Evolutionary conservation across 2,113 vertebrate genomes (phyloP).

Genomic region (Ctenomys sociabilis): DNA sequence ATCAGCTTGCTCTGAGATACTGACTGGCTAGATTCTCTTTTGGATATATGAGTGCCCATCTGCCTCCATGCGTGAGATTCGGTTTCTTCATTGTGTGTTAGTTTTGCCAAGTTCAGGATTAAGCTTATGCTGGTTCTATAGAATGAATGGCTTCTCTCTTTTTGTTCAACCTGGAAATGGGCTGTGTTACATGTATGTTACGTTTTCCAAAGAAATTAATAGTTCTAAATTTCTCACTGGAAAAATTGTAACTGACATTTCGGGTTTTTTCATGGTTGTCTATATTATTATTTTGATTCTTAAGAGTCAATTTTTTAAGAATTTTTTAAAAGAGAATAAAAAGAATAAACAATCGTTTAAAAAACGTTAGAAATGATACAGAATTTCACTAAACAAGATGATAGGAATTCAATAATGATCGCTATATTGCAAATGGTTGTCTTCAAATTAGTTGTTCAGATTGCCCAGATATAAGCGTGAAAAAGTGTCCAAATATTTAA

Average conservation of each 20-base stretch:
- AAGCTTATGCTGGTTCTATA: not conserved
- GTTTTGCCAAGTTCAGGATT: not conserved
- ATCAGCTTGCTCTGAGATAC: not conserved
- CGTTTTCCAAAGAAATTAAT: not conserved
- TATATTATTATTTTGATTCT: not conserved
- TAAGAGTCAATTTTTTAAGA: not conserved
- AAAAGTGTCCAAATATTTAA: too few species aligned
- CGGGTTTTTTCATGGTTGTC: not conserved
- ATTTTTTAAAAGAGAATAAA: too few species aligned
- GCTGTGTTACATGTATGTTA: not conserved
- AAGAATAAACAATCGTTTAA: too few species aligned
- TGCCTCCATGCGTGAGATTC: not conserved
- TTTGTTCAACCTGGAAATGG: constrained; percentile 10
- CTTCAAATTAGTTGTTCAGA: too few species aligned
- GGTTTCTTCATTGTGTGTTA: not conserved
- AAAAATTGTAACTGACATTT: constrained; percentile 27
- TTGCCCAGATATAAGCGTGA: too few species aligned
- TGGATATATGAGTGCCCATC: not conserved
- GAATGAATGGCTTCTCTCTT: not conserved
- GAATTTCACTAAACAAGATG: too few species aligned
- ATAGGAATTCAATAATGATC: too few species aligned
- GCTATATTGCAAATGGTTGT: too few species aligned
- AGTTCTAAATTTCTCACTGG: not conserved
- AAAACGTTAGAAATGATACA: too few species aligned
- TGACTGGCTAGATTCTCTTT: constrained; percentile 18